Evolutionary conservation across 2,797 vertebrate genomes (phyloP).

Genomic region (Pipistrellus nathusii): DNA sequence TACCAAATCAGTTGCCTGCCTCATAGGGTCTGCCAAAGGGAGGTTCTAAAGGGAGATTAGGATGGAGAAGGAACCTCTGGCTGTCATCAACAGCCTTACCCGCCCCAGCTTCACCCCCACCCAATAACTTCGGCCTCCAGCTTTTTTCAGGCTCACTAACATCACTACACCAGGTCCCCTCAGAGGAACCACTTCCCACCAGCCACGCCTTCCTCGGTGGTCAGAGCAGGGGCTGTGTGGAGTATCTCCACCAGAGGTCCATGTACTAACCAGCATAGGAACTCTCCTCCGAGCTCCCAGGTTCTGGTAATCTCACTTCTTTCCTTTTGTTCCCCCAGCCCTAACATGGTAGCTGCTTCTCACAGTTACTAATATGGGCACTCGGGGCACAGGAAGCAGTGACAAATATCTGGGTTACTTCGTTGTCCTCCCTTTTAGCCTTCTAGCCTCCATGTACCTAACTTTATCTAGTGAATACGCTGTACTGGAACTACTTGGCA

Average conservation of each 20-base stretch:
- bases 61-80: background rate
- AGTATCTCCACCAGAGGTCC: background rate
- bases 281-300: background rate
- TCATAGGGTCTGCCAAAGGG: background rate
- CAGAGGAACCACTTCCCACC: background rate
- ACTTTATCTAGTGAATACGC: background rate
- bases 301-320: background rate
- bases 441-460: background rate
- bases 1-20: background rate
- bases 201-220: background rate
- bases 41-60: constrained; percentile 3
- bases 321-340: background rate
- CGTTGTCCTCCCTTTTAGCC: background rate
- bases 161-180: background rate
- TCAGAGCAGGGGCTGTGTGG: background rate
- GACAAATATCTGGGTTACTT: constrained; percentile 27
- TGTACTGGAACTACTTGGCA: constrained; percentile 13
- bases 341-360: background rate
- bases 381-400: background rate
- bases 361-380: background rate
- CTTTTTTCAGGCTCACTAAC: background rate
- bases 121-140: background rate
- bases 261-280: background rate
- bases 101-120: too few relatives aligned
- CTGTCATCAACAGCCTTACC: background rate